phyloP scores from a whole-genome alignment of 2,113 vertebrate species.

The Burhinus bistriatus region DNA sequence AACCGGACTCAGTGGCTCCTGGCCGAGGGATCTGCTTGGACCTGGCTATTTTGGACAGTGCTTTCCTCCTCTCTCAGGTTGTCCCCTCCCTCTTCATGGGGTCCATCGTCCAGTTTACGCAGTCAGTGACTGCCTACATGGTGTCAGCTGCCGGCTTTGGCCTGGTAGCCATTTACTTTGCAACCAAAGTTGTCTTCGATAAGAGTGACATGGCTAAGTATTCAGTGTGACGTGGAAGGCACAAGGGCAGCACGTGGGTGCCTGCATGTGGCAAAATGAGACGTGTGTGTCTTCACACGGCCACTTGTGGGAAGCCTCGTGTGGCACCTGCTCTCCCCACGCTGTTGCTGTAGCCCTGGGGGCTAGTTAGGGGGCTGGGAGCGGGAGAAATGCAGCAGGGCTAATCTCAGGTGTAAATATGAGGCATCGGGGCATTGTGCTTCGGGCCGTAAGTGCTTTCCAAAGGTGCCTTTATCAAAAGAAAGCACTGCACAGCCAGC shows the following conservation, averaged over 20 bases:
- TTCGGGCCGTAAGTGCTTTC: neutral
- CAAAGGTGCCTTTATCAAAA: conserved; percentile 31
- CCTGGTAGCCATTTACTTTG: conserved; percentile 82
- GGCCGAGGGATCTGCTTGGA: conserved; percentile 84
- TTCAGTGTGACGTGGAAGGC: conserved; percentile 4
- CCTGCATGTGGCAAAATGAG: accelerated
- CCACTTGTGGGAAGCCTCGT: neutral
- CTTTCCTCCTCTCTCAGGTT: conserved; percentile 87
- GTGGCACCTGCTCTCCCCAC: neutral
- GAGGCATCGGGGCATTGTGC: neutral
- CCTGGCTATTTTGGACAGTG: conserved; percentile 87
- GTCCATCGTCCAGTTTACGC: conserved; percentile 81
- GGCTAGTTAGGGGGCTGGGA: neutral
- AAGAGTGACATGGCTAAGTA: conserved; percentile 76
- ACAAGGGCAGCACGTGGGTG: neutral
- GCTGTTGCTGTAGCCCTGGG: neutral
- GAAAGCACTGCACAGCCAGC: neutral
- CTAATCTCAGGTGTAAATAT: conserved; percentile 50
- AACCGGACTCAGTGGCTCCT: conserved; percentile 1
- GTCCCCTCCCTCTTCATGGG: conserved; percentile 84
- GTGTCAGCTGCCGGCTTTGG: conserved; percentile 77
- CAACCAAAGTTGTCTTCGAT: conserved; percentile 81
- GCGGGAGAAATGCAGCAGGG: neutral
- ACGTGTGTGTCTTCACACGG: neutral
- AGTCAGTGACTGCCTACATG: conserved; percentile 84